Conservation (phyloP, 1,140 invertebrate species). For the Cylas formicarius region DNA sequence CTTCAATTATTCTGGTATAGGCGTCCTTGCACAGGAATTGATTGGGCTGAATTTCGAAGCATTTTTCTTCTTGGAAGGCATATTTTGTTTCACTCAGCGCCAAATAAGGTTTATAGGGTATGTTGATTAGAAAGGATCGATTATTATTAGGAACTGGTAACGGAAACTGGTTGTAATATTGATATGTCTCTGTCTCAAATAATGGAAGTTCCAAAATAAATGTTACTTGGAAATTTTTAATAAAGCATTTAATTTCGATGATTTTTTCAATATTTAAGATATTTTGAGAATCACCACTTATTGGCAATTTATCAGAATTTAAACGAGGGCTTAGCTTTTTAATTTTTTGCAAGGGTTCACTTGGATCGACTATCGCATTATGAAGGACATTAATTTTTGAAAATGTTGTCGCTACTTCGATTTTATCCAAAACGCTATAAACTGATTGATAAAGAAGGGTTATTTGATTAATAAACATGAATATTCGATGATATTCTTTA, state of each 20-base stretch:
- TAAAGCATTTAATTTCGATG: slow-evolving; percentile 14
- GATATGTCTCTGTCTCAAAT: slow-evolving; percentile 8
- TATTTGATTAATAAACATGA: neutral
- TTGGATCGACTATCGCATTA: slow-evolving; percentile 12
- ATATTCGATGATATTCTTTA: neutral
- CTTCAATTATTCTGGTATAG: neutral
- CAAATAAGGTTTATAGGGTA: slow-evolving; percentile 10
- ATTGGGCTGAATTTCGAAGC: slow-evolving; percentile 1
- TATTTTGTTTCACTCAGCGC: slow-evolving; percentile 10
- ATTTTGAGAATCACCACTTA: neutral
- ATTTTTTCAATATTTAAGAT: slow-evolving; percentile 10
- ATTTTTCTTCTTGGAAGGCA: slow-evolving; percentile 4
- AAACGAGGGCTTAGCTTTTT: slow-evolving; percentile 5
- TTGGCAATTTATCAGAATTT: slow-evolving; percentile 6
- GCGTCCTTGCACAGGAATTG: slow-evolving; percentile 6
- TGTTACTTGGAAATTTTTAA: slow-evolving; percentile 6
- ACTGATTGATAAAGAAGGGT: slow-evolving; percentile 2
- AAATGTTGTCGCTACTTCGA: slow-evolving; percentile 14
- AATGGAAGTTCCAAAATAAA: slow-evolving; percentile 16
- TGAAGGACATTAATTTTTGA: slow-evolving; percentile 13
- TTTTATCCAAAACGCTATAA: slow-evolving; percentile 6
- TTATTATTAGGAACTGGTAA: slow-evolving; percentile 10
- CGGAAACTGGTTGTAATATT: slow-evolving; percentile 8
- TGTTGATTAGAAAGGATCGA: slow-evolving; percentile 5
- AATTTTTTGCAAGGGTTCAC: slow-evolving; percentile 9